Base-by-base conservation (phyloP, 2,888 invertebrate species). In the Chrysomela aeneicollis region DNA sequence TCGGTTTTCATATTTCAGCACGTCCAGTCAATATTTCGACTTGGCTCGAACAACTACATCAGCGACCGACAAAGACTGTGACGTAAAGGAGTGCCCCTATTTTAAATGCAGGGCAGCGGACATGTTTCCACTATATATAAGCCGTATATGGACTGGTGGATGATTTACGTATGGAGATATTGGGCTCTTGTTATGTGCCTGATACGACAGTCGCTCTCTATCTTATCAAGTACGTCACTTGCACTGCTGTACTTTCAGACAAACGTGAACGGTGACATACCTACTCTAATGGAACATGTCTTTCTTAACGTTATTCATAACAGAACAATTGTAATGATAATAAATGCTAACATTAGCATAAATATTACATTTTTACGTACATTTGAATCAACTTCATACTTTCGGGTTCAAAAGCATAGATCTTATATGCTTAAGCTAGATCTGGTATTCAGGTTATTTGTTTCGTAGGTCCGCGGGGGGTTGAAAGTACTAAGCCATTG, bases 81-180 rank as follows among this genome's bases (percentile, higher is more conserved):
- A 57, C 22, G 46, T 19, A 22, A 68, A 68, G 73, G 73, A 71
- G 73, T 73, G 73, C 54, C 69, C 63, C 69, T 71, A 73, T 74
- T 78, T 77, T 73, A 77, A 77, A 77, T 78, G 76, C 78, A 76
- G 74, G 74, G 68, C 74, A 72, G 71, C 72, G 66, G 70, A 71
- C 71, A 64, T 71, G 74, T 72, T 73, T 73, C 74, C 74, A 73
- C 74, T 1, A 72, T 60, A 65, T 65, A 52, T 73, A 73, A 69
- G 63, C 81, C 80, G 74, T 80, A 80, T 81, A 80, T 78, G 80
- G 81, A 76, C 73, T 77, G 75, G 70, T 71, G 74, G 77, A 81
- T 81, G 81, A 82, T 82, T 82, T 81, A 82, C 79, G 77, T 75
- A 64, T 73, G 73, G 73, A 78, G 82, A 82, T 82, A 82, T 81